Base-by-base conservation (phyloP, 1,140 invertebrate species). In the Muscidifurax raptorellus region DNA sequence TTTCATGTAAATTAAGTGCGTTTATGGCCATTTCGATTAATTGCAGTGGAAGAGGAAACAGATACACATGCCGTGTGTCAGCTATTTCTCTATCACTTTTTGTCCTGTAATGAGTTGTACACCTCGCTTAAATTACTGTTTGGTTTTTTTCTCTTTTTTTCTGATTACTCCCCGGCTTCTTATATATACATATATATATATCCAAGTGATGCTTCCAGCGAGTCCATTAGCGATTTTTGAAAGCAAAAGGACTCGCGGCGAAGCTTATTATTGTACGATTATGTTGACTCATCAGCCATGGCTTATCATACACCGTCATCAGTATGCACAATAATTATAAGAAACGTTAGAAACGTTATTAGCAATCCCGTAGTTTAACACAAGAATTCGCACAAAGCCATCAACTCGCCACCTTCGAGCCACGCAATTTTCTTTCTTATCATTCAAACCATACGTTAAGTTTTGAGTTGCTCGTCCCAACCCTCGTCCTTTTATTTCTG, bases 391-490 rank as follows among this genome's bases (percentile, higher is more conserved):
- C 64, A 22, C 22, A 59, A 2, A 44, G 18, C n/a, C 32, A 25
- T 30, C 40, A 22, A 13, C 18, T 59, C 47, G 75, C 27, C 47
- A 4, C 12, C 36, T 32, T 59, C 36, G 12, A 59, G n/a, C 52
- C 52, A 59, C 52, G 52, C 52, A 59, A 52, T 40, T 77, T 78
- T 66, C 30, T 86, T 87, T 75, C 82, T 77, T 84, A 40, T n/a
- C 59, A n/a, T 40, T n/a, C 84, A 81, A 86, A 36, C 67, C 86
- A 86, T 89, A 77, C 52, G 40, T 86, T 88, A 86, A 88, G 72
- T 91, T 92, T 92, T 92, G 79, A 88, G 88, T 92, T 91, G 92
- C 91, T 89, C 74, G 86, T 88, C 91, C 90, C 90, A 90, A 92
- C 87, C 91, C 90, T 90, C 64, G 88, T 89, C 90, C 90, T 90